Conservation (phyloP, 2,797 vertebrate genomes). For the Holocentrus rufus region DNA sequence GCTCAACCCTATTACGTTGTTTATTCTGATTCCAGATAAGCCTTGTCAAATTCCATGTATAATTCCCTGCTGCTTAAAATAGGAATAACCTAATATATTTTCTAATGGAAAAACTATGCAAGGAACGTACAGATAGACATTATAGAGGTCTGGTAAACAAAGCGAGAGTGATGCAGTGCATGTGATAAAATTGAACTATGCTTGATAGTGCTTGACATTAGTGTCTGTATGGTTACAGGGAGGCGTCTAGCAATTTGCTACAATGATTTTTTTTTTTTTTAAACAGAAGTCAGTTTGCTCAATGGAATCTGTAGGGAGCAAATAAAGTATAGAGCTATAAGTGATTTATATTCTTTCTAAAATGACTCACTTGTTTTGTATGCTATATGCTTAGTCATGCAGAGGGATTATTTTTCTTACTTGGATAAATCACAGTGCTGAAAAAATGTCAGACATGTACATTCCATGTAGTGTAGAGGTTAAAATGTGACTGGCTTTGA, state of each 20-base stretch:
- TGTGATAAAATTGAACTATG: constrained; percentile 2
- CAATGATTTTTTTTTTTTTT: background rate
- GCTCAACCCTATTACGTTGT: background rate
- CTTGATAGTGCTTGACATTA: background rate
- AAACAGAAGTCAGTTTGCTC: constrained; percentile 5
- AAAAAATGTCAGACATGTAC: constrained; percentile 47
- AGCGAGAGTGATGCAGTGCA: constrained; percentile 1
- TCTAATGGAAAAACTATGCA: constrained; percentile 31
- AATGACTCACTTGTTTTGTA: constrained; percentile 23
- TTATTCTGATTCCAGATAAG: constrained; percentile 1
- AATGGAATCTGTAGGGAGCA: constrained; percentile 29
- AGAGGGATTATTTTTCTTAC: constrained; percentile 17
- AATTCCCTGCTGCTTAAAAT: background rate
- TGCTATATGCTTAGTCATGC: constrained; percentile 27
- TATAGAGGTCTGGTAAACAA: constrained; percentile 7
- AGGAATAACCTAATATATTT: constrained; percentile 6
- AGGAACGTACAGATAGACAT: constrained; percentile 10
- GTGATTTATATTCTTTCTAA: constrained; percentile 14
- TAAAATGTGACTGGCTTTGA: constrained; percentile 42
- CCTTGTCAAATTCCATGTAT: background rate
- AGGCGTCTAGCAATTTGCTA: constrained; percentile 3
- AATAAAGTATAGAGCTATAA: background rate
- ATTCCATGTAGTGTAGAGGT: constrained; percentile 33
- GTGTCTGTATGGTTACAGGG: background rate
- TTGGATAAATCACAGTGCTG: constrained; percentile 40